Conservation (phyloP, 2,888 invertebrate genomes). For the Calameuta pallipes region DNA sequence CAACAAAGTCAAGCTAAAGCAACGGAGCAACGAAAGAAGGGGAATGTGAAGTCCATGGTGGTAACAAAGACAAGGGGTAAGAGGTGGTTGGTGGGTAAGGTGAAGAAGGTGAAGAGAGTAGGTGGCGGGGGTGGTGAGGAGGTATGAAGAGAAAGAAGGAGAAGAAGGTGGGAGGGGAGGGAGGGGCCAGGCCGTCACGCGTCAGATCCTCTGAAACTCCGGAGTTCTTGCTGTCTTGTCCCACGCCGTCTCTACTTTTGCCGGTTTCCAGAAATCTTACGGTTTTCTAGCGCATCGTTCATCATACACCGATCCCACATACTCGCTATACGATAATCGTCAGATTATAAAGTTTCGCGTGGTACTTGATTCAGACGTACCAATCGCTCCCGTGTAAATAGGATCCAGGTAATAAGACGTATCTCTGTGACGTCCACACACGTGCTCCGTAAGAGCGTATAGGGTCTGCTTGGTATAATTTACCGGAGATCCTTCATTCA, state of each 20-base stretch:
- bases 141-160: slow-evolving; percentile 14
- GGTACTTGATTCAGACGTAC: too few species aligned
- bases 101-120: slow-evolving; percentile 8
- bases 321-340: too few species aligned
- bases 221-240: slow-evolving; percentile 31
- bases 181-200: slow-evolving; percentile 37
- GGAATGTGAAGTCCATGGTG: too few species aligned
- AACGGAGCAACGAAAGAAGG: too few species aligned
- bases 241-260: slow-evolving; percentile 36
- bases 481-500: too few species aligned
- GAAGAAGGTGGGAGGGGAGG: slow-evolving; percentile 14
- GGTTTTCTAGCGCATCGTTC: neutral
- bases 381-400: too few species aligned
- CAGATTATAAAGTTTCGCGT: too few species aligned
- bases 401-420: too few species aligned
- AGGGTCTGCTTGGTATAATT: too few species aligned
- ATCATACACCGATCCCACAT: neutral
- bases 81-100: neutral
- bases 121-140: neutral
- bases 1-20: too few species aligned
- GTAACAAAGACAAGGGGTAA: neutral
- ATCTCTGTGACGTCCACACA: too few species aligned
- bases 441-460: too few species aligned
- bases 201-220: slow-evolving; percentile 35
- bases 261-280: slow-evolving; percentile 6